Evolutionary conservation across 2,113 vertebrate genomes (phyloP), one percentile per base, ranked within the genome.

Genomic region (Datnioides undecimradiatus): DNA sequence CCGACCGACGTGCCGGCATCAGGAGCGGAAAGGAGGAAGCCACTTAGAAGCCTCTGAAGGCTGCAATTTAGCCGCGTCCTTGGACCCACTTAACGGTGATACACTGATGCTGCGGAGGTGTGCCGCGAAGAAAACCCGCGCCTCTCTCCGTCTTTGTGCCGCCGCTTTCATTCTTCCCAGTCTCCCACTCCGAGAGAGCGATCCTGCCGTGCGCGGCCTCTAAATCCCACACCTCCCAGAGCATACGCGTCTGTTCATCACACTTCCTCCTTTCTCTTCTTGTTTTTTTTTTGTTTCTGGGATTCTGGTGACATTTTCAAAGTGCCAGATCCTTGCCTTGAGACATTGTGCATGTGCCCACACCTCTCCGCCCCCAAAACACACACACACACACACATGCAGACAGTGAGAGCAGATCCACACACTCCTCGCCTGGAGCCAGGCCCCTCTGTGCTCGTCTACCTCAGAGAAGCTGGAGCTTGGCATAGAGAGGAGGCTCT

Each of bases 271-370:
- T 63, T 79, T 85, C 69, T 68, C 38, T 27, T 52, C 70, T 43
- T 48, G 8, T 72, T 45, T 52, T 72, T 45, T 52, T 70, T 68
- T 70, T 79, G 57, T 88, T 84, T 84, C 77, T 82, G 69, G 68
- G 80, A 88, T 87, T 88, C 80, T 75, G 82, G 87, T 92, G 91
- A 91, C 86, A 94, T 93, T 94, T 90, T 93, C 86, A 87, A 83
- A 85, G 87, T 79, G 74, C 87, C 87, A 88, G 79, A 86, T 91
- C 83, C 49, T 82, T 87, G 86, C 90, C 82, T 89, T 83, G 83
- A 90, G 86, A 91, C 85, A 84, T 65, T 52, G 66, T 76, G 76
- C 34, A 51, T 65, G 82, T 82, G 86, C 84, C 88, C 85, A 86
- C 81, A 87, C 75, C 76, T 74, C 87, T 78, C 55, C 79, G 36